These are phyloP conservation scores for Tridacna crocea DNA, from an alignment of 2,888 invertebrate species.

Conservation along the genomic window DNA sequence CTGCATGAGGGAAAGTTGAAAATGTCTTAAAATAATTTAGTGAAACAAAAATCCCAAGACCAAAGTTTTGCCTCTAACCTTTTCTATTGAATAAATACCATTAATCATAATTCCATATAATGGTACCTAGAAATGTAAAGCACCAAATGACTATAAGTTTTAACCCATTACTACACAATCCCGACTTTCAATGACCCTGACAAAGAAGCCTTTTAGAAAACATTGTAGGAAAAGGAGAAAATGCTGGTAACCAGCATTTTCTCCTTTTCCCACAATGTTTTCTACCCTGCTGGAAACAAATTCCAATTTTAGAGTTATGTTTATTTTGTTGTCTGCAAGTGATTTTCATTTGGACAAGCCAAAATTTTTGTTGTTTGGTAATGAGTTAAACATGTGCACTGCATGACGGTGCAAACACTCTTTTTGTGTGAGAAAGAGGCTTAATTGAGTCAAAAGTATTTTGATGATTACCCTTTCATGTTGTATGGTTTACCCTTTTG, in stretches of 20 bases:
- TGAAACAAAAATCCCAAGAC: neutral
- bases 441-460: neutral
- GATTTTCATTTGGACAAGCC: neutral
- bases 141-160: neutral
- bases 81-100: slow-evolving; percentile 26
- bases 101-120: slow-evolving; percentile 5
- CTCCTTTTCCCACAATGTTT: neutral
- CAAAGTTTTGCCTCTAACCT: slow-evolving; percentile 20
- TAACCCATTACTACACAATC: neutral
- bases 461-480: neutral
- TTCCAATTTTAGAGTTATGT: neutral
- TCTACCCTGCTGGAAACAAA: neutral
- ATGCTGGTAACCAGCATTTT: neutral
- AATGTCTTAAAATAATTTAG: neutral
- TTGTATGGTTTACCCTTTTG: no score
- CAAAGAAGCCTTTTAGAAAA: neutral
- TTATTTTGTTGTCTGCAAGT: neutral
- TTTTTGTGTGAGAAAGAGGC: no score
- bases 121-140: neutral
- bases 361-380: neutral
- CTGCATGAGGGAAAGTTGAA: no score
- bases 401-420: no score
- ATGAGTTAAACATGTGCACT: no score
- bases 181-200: neutral
- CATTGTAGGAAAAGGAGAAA: neutral